Evolutionary conservation across 1,140 invertebrate genomes (phyloP), one percentile per base, ranked within the genome.

Genomic region (Andrena cerasifolii): DNA sequence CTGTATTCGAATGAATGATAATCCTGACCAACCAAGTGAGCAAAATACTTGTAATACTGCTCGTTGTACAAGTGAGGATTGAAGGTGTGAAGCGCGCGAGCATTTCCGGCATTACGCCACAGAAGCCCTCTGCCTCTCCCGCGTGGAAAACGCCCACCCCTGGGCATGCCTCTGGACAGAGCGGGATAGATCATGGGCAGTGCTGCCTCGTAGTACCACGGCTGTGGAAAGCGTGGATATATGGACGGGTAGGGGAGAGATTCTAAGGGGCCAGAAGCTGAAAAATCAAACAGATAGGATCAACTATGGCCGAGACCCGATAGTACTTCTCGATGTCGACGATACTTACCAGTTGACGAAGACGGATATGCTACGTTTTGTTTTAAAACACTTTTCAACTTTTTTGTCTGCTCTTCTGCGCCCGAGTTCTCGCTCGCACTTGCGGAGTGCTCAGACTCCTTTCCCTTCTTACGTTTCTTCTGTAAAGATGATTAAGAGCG

Each of bases 1-100:
- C 92, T 93, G 47, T 74, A 86, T 14, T 90, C 88, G 36, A 87
- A 92, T 62, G 79, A 76, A 49, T 84, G 83, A 80, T 89, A 89
- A 71, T 91, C 90, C 63, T 91, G 89, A 5, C 90, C 90, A 16
- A 89, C 89, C 10, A 91, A 78, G 80, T 88, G 91, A 1, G 91
- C 91, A 58, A 92, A 93, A 36, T 93, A 93, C 65, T 91, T 90
- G 71, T 93, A 91, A 67, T 92, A 92, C 66, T 92, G 89, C 51
- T 92, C 89, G 71, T 93, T 91, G 72, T 90, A 89, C n/a, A 91
- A 70, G 54, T 88, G 89, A 2, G 89, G 88, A 79, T 89, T 90
- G 33, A 89, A 88, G 0, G 83, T 47, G 24, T 86, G 85, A 8
- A 87, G 51, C 4, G 76, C 33, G 16, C 83, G 77, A 16, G 56